Evolutionary conservation across 2,113 vertebrate species (phyloP).

Genomic region (Calonectris borealis): DNA sequence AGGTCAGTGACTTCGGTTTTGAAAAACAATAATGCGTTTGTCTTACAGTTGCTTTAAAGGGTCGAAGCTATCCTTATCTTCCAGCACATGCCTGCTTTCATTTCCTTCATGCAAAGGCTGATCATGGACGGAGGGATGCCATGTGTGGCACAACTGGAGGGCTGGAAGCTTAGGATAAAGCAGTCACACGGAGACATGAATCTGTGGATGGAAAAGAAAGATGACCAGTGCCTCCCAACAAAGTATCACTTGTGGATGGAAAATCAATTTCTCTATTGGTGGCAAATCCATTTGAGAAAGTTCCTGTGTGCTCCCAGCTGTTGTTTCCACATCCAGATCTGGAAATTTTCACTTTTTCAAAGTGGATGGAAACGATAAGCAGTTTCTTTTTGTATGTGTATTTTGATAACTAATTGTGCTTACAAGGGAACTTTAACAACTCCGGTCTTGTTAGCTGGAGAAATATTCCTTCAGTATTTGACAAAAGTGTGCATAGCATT

Average conservation of each 20-base stretch:
- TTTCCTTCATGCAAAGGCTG: background rate
- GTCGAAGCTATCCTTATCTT: background rate
- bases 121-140: background rate
- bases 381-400: background rate
- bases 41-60: background rate
- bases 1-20: background rate
- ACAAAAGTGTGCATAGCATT: background rate
- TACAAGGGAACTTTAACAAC: background rate
- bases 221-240: background rate
- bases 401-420: background rate
- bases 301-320: background rate
- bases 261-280: background rate
- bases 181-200: fast-evolving
- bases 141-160: background rate
- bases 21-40: background rate
- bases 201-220: background rate
- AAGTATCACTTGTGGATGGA: background rate
- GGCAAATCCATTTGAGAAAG: background rate
- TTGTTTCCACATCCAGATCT: background rate
- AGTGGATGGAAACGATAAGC: background rate
- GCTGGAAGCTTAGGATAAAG: background rate
- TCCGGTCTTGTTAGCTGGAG: background rate
- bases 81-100: background rate
- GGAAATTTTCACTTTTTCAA: background rate
- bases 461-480: background rate